A percentile compares a stretch with the other conserved stretches of the same genome.
These are phyloP conservation scores for Sinosuthora webbiana DNA, from an alignment of 2,113 vertebrate genomes.

Conservation along the genomic window DNA sequence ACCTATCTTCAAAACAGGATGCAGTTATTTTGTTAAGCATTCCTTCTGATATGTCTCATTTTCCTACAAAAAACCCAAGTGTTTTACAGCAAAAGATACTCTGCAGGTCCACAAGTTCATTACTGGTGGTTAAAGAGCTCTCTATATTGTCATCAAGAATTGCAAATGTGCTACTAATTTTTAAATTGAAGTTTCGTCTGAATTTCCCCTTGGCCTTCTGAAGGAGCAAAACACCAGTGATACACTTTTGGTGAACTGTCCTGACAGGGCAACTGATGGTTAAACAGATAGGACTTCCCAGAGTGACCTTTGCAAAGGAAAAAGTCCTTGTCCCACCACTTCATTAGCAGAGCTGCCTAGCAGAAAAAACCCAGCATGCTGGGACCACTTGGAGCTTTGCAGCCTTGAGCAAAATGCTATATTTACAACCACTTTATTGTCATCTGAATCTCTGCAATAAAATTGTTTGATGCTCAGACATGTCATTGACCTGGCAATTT, in stretches of 20 bases:
- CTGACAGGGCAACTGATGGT: neutral
- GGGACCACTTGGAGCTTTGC: neutral
- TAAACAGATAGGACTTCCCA: neutral
- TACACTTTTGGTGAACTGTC: neutral
- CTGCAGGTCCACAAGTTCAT: neutral
- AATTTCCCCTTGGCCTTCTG: neutral
- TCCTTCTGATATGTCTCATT: neutral
- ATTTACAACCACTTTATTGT: neutral
- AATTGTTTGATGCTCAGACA: neutral
- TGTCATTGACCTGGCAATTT: neutral
- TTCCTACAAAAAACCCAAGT: neutral
- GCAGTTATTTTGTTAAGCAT: fast-evolving
- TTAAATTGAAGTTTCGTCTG: neutral
- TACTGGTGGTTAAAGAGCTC: neutral
- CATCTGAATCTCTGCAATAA: neutral
- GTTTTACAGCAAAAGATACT: neutral
- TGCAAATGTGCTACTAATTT: neutral
- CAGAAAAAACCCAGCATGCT: neutral
- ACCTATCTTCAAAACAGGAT: neutral
- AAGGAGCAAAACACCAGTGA: neutral
- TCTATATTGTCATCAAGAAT: neutral
- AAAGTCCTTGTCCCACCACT: neutral
- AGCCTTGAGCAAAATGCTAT: neutral
- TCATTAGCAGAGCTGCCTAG: neutral
- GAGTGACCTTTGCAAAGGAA: neutral